Conservation (phyloP, 2,113 vertebrate genomes). For the Acanthochromis polyacanthus region DNA sequence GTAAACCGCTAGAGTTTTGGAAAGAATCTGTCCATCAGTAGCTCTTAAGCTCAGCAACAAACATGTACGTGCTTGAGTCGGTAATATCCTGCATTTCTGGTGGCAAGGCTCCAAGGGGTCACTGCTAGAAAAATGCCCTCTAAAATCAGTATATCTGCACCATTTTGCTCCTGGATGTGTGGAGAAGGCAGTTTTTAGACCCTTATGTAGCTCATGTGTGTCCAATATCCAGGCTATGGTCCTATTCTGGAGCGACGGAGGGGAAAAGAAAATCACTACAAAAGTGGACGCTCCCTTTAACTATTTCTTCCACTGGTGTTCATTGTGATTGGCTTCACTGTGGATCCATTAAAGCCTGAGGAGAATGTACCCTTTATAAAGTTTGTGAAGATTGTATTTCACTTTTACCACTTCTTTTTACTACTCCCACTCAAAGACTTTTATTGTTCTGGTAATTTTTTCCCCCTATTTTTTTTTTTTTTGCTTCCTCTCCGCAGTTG, state of each 20-base stretch:
- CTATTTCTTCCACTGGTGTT: not conserved
- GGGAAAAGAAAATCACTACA: not conserved
- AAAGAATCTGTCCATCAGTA: not conserved
- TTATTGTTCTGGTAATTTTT: slow-evolving; percentile 51
- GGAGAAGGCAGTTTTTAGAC: too few species aligned
- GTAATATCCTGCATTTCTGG: not conserved
- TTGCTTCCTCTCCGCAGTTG: slow-evolving; percentile 32
- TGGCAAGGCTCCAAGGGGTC: too few species aligned
- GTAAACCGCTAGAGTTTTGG: too few species aligned
- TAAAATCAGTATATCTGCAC: too few species aligned
- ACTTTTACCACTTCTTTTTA: slow-evolving; percentile 49
- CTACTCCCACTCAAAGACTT: slow-evolving; percentile 35
- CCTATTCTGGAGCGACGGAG: too few species aligned
- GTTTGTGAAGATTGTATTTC: slow-evolving; percentile 45
- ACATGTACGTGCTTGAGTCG: not conserved
- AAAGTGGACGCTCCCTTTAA: not conserved
- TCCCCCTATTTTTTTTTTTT: slow-evolving; percentile 24
- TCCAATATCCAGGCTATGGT: too few species aligned
- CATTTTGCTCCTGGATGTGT: too few species aligned
- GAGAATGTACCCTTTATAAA: slow-evolving; percentile 27
- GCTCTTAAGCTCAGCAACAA: not conserved
- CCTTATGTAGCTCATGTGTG: too few species aligned
- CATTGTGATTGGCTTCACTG: slow-evolving; percentile 11
- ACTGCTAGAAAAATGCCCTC: too few species aligned
- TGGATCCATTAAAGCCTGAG: slow-evolving; percentile 25